Base-by-base conservation (phyloP, 2,888 invertebrate species). In the Stenodera caucasica region DNA sequence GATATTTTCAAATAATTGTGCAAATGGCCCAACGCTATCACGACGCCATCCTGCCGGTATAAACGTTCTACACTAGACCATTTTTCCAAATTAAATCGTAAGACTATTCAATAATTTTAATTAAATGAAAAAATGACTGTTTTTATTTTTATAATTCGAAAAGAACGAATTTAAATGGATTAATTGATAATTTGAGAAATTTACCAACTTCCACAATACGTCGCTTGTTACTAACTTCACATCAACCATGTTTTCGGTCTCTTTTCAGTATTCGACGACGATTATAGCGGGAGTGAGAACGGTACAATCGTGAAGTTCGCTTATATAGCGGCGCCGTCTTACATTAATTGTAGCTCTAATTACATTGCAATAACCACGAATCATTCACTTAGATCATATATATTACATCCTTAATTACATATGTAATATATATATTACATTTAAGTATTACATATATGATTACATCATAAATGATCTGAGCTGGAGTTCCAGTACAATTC, bases 1-100 rank as follows among this genome's bases (percentile, higher is more conserved):
- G 33, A 57, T 60, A 52, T 53, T 53, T 55, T 11, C 7, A 40
- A 32, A 51, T 55, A 45, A 29, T 40, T 35, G 14, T 5, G 5
- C 2, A 4, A 54, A 40, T 40, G 4, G 9, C 1, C 9, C 12
- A 12, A n/a, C 12, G 1, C 6, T 15, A 23, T 23, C n/a, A 23
- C 12, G 5, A 11, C 45, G 45, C 45, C 45, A 45, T 45, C 21
- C 5, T 9, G 45, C 23, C 45, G 12, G 1, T 3, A 8, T 30
- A 5, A 21, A 45, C 23, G 4, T 3, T 45, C 23, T 2, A 1
- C 12, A 23, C n/a, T 45, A 45, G 4, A 45, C 11, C 45, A 45
- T 45, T 45, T 15, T 18, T 7, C 26, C 3, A 26, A 26, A 26
- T 26, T 26, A 26, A 5, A 26, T 26, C 7, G 6, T 5, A 26